Base-by-base conservation (phyloP, 2,888 invertebrate genomes). In the Peribatodes rhomboidaria region DNA sequence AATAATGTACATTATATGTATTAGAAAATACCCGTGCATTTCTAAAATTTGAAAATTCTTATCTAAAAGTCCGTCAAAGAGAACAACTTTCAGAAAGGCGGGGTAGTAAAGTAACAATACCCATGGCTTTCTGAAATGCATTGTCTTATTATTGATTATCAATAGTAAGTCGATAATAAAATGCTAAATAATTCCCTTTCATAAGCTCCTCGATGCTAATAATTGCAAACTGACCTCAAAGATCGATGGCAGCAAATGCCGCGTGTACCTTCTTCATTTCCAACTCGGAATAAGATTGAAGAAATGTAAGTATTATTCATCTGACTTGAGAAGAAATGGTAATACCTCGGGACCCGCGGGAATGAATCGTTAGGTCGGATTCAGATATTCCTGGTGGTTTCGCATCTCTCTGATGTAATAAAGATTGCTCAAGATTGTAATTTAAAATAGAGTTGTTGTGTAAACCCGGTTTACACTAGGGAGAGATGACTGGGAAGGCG, bases 301-400 rank as follows among this genome's bases (percentile, higher is more conserved):
- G 67, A 63, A 67, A 69, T 63, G 63, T 67, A 61, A 70, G 61
- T 69, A 71, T 63, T 69, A 69, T 72, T 69, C 68, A 67, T 70
- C 49, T 53, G 54, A 50, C 62, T 67, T 60, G 65, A 67, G 71
- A 68, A 73, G 69, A 68, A 73, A 73, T 71, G 68, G 73, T 70
- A 71, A 71, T 73, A 58, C 63, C 52, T 57, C 41, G 46, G 58
- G 65, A 61, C 68, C 68, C 69, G 44, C 60, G 56, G 71, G 71
- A 73, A 65, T 67, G 62, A 66, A 68, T 67, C 65, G 72, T 63
- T 68, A 70, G 58, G 68, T 63, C 53, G 68, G 63, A 73, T 69
- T 73, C 71, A 68, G 61, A 57, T 52, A 61, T 46, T 60, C 49
- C 57, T 56, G 50, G 55, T 54, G 61, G 60, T 57, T 67, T 62